Percentiles rank a stretch among this genome's conserved stretches.
Evolutionary conservation across 2,888 invertebrate genomes (phyloP).

Genomic region (Hirtodrosophila alboralis): DNA sequence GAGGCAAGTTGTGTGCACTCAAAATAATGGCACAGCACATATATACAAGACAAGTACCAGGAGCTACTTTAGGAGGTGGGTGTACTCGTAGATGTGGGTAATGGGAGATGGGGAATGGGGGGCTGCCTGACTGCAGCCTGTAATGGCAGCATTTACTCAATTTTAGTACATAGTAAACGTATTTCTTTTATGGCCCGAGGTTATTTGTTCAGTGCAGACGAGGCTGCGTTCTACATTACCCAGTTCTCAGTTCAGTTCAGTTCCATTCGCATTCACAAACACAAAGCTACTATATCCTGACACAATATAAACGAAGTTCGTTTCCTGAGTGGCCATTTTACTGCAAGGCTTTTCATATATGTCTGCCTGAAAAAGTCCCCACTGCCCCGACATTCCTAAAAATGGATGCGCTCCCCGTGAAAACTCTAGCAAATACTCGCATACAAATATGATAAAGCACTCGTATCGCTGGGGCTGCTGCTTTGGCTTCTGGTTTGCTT

Average conservation of each 20-base stretch:
- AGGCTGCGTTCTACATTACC: slow-evolving; percentile 51
- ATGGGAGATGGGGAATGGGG: too few relatives aligned
- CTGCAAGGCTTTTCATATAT: slow-evolving; percentile 72
- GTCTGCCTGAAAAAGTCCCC: slow-evolving; percentile 21
- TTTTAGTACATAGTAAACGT: slow-evolving; percentile 78
- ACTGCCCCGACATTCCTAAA: not conserved
- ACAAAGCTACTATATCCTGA: slow-evolving; percentile 72
- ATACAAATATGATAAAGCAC: slow-evolving; percentile 74
- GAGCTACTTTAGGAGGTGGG: slow-evolving; percentile 9
- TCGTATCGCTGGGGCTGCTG: slow-evolving; percentile 36
- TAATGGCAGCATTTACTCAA: slow-evolving; percentile 79
- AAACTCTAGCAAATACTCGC: slow-evolving; percentile 68
- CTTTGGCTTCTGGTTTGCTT: slow-evolving; percentile 52
- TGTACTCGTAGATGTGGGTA: slow-evolving; percentile 1
- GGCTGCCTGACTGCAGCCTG: slow-evolving; percentile 60
- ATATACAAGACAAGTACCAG: slow-evolving; percentile 53
- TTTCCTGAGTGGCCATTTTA: slow-evolving; percentile 79
- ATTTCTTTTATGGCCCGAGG: slow-evolving; percentile 73
- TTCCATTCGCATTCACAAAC: slow-evolving; percentile 54
- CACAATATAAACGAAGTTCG: slow-evolving; percentile 79
- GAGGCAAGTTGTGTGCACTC: slow-evolving; percentile 63
- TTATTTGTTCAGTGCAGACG: slow-evolving; percentile 68
- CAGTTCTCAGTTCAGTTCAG: slow-evolving; percentile 5
- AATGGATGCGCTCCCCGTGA: slow-evolving; percentile 24
- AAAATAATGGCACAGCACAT: slow-evolving; percentile 67